A percentile compares a stretch with the other conserved stretches of the same genome.
These are phyloP conservation scores for Perca schrenkii DNA, from an alignment of 2,113 vertebrate genomes.

Conservation along the genomic window DNA sequence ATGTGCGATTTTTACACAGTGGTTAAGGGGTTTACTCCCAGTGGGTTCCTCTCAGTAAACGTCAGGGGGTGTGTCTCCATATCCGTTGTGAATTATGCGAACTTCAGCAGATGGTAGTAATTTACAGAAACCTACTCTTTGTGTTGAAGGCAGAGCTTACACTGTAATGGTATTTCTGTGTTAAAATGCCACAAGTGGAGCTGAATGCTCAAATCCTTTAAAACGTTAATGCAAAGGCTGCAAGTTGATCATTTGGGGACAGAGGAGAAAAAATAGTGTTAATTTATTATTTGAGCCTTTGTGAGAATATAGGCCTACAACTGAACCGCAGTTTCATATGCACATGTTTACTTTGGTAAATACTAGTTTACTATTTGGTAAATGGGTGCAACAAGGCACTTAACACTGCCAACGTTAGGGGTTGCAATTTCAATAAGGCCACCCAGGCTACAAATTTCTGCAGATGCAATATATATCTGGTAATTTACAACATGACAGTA, in stretches of 20 bases:
- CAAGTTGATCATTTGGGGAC: constrained; percentile 9
- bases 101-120: constrained; percentile 63
- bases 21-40: constrained; percentile 42
- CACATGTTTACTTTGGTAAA: constrained; percentile 14
- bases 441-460: constrained; percentile 23
- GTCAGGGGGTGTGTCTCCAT: constrained; percentile 52
- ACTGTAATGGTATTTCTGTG: neutral
- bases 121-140: constrained; percentile 50
- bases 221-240: constrained; percentile 7
- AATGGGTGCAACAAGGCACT: neutral
- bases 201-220: constrained; percentile 22
- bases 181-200: neutral
- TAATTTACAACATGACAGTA: constrained; percentile 20
- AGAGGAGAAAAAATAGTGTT: neutral
- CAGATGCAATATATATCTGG: constrained; percentile 14
- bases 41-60: constrained; percentile 59
- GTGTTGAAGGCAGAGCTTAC: constrained; percentile 35
- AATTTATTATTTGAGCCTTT: constrained; percentile 7
- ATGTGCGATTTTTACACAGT: constrained; percentile 47
- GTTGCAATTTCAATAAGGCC: neutral
- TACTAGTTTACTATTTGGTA: neutral
- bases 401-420: neutral
- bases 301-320: neutral
- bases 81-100: constrained; percentile 63
- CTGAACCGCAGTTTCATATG: constrained; percentile 4